Conservation (phyloP, 2,113 vertebrate species). For the Syrrhaptes paradoxus region DNA sequence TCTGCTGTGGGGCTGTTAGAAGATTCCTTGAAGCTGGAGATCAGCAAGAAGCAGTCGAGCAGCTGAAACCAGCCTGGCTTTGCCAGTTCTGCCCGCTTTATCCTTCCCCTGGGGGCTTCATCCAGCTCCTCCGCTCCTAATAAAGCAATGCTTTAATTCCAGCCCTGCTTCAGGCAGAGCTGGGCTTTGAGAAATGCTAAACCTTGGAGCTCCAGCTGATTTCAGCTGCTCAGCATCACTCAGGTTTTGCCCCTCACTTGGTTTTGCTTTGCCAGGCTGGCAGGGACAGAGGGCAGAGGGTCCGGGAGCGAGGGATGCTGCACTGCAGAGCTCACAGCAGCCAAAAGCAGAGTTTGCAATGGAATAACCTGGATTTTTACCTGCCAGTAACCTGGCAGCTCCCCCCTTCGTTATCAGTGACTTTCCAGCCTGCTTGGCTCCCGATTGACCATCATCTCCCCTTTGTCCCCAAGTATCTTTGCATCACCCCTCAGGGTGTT, state of each 20-base stretch:
- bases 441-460: not conserved
- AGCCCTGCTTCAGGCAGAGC: not conserved
- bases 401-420: not conserved
- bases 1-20: not conserved
- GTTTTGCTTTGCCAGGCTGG: not conserved
- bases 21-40: not conserved
- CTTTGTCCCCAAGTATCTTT: not conserved
- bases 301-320: not conserved
- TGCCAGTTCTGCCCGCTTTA: not conserved
- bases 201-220: not conserved
- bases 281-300: not conserved
- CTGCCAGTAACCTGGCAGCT: not conserved
- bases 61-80: not conserved
- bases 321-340: not conserved
- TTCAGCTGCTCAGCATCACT: not conserved
- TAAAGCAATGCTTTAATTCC: not conserved
- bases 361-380: not conserved
- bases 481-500: not conserved
- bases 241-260: not conserved
- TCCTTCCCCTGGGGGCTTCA: not conserved
- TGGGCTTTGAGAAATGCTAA: not conserved
- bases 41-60: not conserved
- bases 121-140: not conserved
- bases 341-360: not conserved
- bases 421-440: not conserved